phyloP scores from a whole-genome alignment of 2,888 invertebrate genomes.

The Stramonita haemastoma region DNA sequence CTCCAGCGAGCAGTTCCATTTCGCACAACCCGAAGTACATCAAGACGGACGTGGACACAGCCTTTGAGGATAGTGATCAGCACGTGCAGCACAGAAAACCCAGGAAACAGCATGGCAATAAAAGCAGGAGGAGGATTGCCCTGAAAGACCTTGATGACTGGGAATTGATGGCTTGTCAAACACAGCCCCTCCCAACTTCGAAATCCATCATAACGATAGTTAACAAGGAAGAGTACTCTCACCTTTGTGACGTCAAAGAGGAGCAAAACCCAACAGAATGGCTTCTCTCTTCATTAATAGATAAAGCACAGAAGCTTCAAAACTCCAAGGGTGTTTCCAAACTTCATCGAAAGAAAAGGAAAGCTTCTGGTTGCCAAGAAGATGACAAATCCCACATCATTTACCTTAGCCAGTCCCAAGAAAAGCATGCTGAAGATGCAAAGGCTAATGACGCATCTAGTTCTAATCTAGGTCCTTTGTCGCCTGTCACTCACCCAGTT shows the following conservation, averaged over 20 bases:
- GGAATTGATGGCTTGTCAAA: not conserved
- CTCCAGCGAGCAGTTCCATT: conserved; percentile 48
- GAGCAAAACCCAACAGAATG: conserved; percentile 1
- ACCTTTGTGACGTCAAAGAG: not conserved
- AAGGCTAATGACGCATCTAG: too few species aligned
- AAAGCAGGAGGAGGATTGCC: conserved; percentile 37
- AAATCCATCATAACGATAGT: not conserved
- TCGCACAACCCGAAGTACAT: conserved; percentile 53
- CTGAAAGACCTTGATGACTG: conserved; percentile 36
- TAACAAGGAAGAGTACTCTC: not conserved
- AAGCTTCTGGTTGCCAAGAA: not conserved
- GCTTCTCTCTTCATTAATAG: not conserved
- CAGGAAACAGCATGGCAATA: conserved; percentile 29
- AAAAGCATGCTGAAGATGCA: not conserved
- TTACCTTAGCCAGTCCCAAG: not conserved
- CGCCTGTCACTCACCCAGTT: not conserved
- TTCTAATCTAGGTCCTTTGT: too few species aligned
- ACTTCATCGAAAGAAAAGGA: not conserved
- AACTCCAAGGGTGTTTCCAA: not conserved
- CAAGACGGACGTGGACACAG: conserved; percentile 28
- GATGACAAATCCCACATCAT: not conserved
- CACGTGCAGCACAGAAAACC: conserved; percentile 20
- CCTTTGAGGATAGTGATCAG: conserved; percentile 18
- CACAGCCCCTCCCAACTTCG: not conserved
- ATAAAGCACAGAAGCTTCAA: not conserved